Percentiles rank a stretch among this genome's conserved stretches.
Conservation (phyloP, 2,888 invertebrate genomes). For the Lasiommata megera region DNA sequence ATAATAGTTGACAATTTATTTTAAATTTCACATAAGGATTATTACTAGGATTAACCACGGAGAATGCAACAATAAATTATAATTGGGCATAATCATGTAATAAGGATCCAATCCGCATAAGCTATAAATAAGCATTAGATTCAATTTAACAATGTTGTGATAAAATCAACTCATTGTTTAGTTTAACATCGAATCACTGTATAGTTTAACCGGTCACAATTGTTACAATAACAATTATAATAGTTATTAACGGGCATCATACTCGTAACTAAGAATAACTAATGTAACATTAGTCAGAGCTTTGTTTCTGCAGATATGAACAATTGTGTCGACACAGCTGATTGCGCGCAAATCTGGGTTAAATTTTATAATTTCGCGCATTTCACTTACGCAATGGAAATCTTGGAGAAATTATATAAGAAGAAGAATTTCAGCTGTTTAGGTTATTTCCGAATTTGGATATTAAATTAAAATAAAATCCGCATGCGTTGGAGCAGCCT, state of each 20-base stretch:
- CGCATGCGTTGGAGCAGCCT: no score
- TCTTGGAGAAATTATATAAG: conserved; percentile 1
- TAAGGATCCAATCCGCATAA: no score
- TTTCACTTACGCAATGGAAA: conserved; percentile 2
- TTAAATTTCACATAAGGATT: no score
- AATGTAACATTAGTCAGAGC: not conserved
- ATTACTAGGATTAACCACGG: no score
- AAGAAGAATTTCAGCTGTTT: no score
- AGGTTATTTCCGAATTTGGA: no score
- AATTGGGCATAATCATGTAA: no score
- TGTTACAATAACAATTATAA: not conserved
- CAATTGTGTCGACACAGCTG: conserved; percentile 19
- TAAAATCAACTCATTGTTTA: not conserved
- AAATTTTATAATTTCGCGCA: not conserved
- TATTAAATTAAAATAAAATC: no score
- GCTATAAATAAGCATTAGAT: no score
- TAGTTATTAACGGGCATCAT: not conserved
- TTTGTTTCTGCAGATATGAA: conserved; percentile 10
- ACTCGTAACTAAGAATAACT: not conserved
- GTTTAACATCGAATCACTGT: not conserved
- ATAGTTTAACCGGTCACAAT: not conserved
- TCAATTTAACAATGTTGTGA: no score
- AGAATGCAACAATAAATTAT: no score
- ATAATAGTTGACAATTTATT: no score
- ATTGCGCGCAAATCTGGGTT: conserved; percentile 1